Conservation (phyloP, 2,888 invertebrate genomes). For the Oscheius sp. region DNA sequence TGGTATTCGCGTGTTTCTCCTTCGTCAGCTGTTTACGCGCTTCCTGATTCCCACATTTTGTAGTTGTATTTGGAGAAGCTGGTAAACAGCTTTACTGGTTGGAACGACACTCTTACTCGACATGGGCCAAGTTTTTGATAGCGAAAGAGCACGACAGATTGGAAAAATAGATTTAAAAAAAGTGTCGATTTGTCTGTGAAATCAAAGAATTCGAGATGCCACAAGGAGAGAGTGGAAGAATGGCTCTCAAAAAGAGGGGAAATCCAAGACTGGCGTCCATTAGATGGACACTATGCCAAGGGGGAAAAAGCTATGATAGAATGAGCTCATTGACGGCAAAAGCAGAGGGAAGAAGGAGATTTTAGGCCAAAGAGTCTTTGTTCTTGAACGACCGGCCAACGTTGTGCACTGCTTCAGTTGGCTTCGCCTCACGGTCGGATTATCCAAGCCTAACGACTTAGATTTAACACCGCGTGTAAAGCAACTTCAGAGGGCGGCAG, state of each 20-base stretch:
- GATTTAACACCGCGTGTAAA: slow-evolving; percentile 10
- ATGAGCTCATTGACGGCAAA: neutral
- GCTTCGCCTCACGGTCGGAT: slow-evolving; percentile 30
- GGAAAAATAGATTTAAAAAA: too few species aligned
- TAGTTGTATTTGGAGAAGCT: too few species aligned
- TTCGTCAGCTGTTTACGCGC: too few species aligned
- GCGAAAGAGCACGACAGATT: too few species aligned
- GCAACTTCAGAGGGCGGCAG: neutral
- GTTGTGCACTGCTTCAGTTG: slow-evolving; percentile 9
- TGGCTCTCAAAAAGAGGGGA: neutral
- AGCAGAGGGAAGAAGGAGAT: neutral
- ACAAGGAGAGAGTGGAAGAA: neutral
- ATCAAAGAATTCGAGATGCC: neutral
- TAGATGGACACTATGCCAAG: neutral
- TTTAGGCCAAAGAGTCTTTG: slow-evolving; percentile 5
- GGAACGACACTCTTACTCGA: too few species aligned
- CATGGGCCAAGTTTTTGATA: too few species aligned
- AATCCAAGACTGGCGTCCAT: neutral
- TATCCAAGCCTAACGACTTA: slow-evolving; percentile 1
- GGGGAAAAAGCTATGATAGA: neutral
- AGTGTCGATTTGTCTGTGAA: neutral
- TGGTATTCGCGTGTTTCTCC: too few species aligned
- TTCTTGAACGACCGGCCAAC: slow-evolving; percentile 8
- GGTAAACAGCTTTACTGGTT: too few species aligned
- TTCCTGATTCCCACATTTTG: too few species aligned